Evolutionary conservation across 1,140 invertebrate species (phyloP).

Genomic region (Eupristina koningsbergeri): DNA sequence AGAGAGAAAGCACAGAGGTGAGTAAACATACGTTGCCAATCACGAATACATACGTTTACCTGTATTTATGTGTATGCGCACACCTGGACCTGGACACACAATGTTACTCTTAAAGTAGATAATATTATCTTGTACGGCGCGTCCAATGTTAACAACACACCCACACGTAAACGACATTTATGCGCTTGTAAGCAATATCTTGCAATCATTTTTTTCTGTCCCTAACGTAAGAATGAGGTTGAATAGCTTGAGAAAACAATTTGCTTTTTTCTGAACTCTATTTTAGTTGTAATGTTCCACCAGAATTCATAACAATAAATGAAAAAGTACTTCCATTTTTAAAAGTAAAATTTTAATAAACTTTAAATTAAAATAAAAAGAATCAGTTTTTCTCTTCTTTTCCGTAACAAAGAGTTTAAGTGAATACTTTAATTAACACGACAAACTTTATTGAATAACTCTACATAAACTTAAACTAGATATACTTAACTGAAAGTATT

Average conservation of each 20-base stretch:
- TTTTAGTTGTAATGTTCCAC: not conserved
- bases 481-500: no score
- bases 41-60: not conserved
- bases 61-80: not conserved
- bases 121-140: constrained; percentile 6
- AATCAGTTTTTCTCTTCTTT: no score
- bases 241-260: not conserved
- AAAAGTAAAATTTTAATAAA: not conserved
- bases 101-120: constrained; percentile 9
- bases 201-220: not conserved
- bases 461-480: no score
- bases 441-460: no score
- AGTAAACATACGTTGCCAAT: not conserved
- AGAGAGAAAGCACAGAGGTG: not conserved
- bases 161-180: constrained; percentile 7
- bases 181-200: not conserved
- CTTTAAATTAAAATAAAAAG: not conserved
- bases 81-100: not conserved
- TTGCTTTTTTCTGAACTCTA: not conserved
- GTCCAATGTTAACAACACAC: constrained; percentile 21
- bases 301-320: not conserved
- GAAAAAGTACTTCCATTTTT: not conserved
- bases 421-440: no score
- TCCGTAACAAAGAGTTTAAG: no score
- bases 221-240: not conserved